Conservation (phyloP, 1,140 invertebrate species). For the Calosoma granatense region DNA sequence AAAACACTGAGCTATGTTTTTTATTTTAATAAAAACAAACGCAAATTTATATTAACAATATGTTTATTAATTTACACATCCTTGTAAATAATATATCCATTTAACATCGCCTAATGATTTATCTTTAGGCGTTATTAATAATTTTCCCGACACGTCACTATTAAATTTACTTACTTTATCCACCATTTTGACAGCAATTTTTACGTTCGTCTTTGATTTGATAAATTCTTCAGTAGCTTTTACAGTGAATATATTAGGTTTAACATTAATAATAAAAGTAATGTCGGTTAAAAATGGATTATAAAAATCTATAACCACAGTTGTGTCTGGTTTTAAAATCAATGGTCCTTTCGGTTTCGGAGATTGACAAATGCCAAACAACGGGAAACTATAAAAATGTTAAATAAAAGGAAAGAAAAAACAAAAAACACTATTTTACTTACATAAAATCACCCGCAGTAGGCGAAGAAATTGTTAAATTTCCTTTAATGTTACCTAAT, state of each 20-base stretch:
- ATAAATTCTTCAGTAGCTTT: not conserved
- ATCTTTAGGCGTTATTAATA: not conserved
- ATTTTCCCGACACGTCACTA: not conserved
- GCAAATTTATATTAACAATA: not conserved
- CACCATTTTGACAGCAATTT: not conserved
- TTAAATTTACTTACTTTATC: not conserved
- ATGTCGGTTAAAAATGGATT: conserved; percentile 4
- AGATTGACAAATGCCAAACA: not conserved
- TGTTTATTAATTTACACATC: not conserved
- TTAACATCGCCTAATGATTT: not conserved
- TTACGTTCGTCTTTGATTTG: not conserved
- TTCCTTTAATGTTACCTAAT: not conserved
- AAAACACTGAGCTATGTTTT: not conserved
- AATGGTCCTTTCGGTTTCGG: conserved; percentile 3
- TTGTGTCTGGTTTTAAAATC: not conserved
- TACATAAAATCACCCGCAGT: not conserved
- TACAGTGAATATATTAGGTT: not conserved
- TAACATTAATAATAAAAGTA: not conserved
- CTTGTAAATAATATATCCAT: not conserved
- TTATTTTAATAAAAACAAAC: not conserved
- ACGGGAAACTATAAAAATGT: not conserved
- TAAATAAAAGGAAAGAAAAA: not conserved
- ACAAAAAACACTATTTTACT: not conserved
- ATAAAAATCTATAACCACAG: not conserved
- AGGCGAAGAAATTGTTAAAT: not conserved